Evolutionary conservation across 2,113 vertebrate species (phyloP).

Genomic region (Mormyrus lacerda): DNA sequence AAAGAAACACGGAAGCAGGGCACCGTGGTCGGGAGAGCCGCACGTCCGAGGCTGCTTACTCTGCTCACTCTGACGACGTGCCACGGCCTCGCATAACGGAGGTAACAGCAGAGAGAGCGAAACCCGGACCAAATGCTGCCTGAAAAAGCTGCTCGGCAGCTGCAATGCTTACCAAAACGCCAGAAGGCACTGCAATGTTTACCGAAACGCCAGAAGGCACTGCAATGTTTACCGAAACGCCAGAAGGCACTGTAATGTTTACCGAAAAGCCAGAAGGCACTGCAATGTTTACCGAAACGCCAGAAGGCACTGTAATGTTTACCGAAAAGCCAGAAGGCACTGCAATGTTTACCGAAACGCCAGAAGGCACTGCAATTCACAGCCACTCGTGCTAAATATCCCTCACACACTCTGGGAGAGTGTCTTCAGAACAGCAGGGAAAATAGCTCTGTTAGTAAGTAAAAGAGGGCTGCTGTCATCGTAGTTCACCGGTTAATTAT

Average conservation of each 20-base stretch:
- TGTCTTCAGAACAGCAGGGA: background rate
- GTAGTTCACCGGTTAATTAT: background rate
- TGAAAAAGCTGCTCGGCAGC: background rate
- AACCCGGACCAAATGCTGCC: background rate
- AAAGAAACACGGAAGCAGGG: background rate
- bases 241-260: too few species aligned
- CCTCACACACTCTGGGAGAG: background rate
- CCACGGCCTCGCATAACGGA: background rate
- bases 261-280: background rate
- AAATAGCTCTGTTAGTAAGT: background rate
- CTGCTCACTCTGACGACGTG: background rate
- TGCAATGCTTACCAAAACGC: background rate
- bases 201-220: background rate
- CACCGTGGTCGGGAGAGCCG: background rate
- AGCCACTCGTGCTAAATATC: background rate
- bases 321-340: background rate
- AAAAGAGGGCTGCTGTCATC: background rate
- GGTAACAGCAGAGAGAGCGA: background rate
- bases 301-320: background rate
- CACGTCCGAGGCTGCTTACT: background rate
- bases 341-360: background rate
- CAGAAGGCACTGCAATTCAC: background rate
- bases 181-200: too few species aligned
- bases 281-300: background rate
- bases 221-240: background rate